Evolutionary conservation across 2,888 invertebrate species (phyloP).

Genomic region (Eremobia ochroleuca): DNA sequence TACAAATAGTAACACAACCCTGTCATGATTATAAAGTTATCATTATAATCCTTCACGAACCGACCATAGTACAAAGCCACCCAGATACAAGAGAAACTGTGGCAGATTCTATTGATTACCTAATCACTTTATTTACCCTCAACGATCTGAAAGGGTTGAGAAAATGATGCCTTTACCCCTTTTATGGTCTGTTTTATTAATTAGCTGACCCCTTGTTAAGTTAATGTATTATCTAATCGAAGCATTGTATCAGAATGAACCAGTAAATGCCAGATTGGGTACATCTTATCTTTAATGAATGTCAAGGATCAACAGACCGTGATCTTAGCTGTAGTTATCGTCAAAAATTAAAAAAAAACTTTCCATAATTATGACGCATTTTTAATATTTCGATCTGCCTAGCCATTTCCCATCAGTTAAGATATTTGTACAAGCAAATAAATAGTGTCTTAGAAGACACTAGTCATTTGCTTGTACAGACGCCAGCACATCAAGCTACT

Average conservation of each 20-base stretch:
- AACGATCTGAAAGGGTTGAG: conserved; percentile 21
- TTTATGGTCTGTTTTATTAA: conserved; percentile 29
- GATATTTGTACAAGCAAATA: no score
- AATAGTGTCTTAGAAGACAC: no score
- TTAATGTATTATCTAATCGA: conserved; percentile 1
- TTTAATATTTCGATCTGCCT: not conserved
- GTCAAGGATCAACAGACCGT: not conserved
- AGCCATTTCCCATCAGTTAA: no score
- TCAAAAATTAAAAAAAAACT: not conserved
- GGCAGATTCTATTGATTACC: conserved; percentile 17
- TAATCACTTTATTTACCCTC: conserved; percentile 19
- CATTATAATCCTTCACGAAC: not conserved
- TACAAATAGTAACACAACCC: not conserved
- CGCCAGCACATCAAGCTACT: no score
- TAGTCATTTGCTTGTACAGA: no score
- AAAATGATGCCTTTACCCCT: conserved; percentile 22
- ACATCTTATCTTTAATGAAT: not conserved
- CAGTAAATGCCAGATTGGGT: not conserved
- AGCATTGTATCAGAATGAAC: not conserved
- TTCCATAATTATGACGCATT: not conserved
- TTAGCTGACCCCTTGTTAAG: conserved; percentile 8
- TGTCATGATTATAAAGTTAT: not conserved
- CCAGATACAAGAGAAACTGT: not conserved
- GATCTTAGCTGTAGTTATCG: not conserved
- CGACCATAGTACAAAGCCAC: not conserved